Conservation (phyloP, 2,113 vertebrate species). For the Hippocampus zosterae region DNA sequence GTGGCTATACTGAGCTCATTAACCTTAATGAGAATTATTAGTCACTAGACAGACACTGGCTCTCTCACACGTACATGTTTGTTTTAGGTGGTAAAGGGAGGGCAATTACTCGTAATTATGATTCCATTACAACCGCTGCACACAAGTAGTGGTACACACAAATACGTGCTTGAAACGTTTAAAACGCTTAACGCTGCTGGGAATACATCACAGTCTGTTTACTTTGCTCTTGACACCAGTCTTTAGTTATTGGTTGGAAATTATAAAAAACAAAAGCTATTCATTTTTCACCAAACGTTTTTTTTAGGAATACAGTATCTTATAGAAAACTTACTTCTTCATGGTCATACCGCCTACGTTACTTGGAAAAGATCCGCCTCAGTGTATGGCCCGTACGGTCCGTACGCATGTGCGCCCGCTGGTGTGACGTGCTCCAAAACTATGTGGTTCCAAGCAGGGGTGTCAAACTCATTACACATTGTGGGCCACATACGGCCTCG, state of each 20-base stretch:
- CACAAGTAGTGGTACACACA: not conserved
- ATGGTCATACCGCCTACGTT: not conserved
- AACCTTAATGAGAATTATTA: constrained; percentile 94
- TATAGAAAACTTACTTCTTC: not conserved
- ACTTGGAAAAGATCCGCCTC: not conserved
- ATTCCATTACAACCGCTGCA: not conserved
- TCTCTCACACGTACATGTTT: not conserved
- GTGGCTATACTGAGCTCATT: constrained; percentile 82
- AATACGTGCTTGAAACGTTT: not conserved
- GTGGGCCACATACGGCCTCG: no score
- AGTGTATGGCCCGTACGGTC: not conserved
- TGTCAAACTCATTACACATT: no score
- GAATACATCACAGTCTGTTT: not conserved
- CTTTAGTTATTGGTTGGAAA: not conserved
- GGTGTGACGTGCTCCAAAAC: not conserved
- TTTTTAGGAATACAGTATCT: not conserved
- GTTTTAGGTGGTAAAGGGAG: not conserved
- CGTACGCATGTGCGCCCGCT: not conserved
- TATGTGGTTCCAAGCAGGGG: no score
- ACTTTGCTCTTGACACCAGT: not conserved
- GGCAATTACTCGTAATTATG: constrained; percentile 13
- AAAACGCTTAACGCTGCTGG: not conserved
- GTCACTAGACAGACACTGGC: constrained; percentile 64
- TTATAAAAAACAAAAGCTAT: not conserved
- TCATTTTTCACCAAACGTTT: not conserved